These are phyloP conservation scores for Paracyclopina nana DNA, from an alignment of 1,140 invertebrate species.

Conservation along the genomic window DNA sequence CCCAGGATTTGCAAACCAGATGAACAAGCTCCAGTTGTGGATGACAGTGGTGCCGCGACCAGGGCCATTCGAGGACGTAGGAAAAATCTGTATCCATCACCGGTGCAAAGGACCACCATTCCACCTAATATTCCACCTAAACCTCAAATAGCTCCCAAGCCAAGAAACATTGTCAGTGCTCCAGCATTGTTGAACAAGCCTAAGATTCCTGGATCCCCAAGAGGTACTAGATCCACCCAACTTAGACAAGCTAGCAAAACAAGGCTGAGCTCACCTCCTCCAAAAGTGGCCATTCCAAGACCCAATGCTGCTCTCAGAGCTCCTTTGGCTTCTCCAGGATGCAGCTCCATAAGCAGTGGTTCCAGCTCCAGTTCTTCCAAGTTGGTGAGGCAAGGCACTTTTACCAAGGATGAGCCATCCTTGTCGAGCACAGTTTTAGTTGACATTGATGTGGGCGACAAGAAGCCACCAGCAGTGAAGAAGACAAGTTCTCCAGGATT, in stretches of 20 bases:
- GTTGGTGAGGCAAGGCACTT: slow-evolving; percentile 8
- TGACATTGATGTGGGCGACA: no score
- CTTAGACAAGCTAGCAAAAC: background rate
- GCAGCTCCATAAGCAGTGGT: background rate
- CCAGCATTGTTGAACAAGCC: no score
- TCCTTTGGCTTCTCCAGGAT: background rate
- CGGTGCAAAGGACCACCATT: slow-evolving; percentile 5
- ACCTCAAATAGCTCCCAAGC: background rate
- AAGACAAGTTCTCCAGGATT: no score
- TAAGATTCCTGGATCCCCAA: background rate
- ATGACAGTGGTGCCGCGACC: background rate
- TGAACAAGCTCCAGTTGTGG: background rate
- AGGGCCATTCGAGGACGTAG: slow-evolving; percentile 1
- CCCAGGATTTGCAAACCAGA: slow-evolving; percentile 11
- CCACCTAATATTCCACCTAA: slow-evolving; percentile 12
- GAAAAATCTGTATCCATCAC: slow-evolving; percentile 2
- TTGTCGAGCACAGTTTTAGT: no score
- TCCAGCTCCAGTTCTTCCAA: background rate
- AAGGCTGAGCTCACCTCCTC: background rate
- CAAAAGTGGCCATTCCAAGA: background rate
- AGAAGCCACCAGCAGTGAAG: no score
- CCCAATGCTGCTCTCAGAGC: background rate
- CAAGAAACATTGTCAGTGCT: background rate
- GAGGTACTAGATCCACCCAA: background rate
- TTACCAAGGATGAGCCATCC: slow-evolving; percentile 6